Evolutionary conservation across 2,888 invertebrate species (phyloP), one percentile per base, ranked within the genome.

Genomic region (Phanerotoma sp.): DNA sequence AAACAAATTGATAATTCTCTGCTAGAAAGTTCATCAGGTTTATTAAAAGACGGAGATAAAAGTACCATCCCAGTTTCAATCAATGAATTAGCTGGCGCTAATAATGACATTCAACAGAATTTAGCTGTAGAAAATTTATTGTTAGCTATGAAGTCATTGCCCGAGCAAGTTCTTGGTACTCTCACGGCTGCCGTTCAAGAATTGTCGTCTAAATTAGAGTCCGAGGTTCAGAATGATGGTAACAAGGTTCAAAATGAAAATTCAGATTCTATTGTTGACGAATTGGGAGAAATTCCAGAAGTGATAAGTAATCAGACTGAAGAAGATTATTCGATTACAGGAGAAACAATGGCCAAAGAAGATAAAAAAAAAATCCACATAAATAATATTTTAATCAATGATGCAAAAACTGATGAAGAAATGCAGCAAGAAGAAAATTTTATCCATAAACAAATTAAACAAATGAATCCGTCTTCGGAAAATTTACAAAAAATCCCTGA

Each of bases 101-200:
- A 35, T 28, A 33, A 13, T 18, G 32, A 49, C 7, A 28, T 16
- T 37, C 28, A 21, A 10, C 33, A 44, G 35, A 42, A 51, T 47
- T 66, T 61, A 15, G 56, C 69, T 6, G 61, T 75, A 28, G 68
- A 74, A 11, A 68, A 72, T 51, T 58, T 76, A 28, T 57, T 76
- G 53, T 65, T 68, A 5, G 71, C 70, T 1, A 67, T 74, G 59
- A 74, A 66, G 60, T 70, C 69, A 46, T 54, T 76, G 41, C 75
- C 76, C 2, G 72, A 73, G 51, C 69, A 74, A 59, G 57, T 75
- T 30, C 55, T 73, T 15, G 70, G 66, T 13, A 71, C 74, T 7
- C 61, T 76, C 48, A 66, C 71, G 7, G 62, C 66, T 10, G 75
- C 73, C 1, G 56, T 77, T 54, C 70, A 69, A 53, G 65, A 68